phyloP scores from a whole-genome alignment of 1,140 invertebrate species.

The Chironomus striatipennis region DNA sequence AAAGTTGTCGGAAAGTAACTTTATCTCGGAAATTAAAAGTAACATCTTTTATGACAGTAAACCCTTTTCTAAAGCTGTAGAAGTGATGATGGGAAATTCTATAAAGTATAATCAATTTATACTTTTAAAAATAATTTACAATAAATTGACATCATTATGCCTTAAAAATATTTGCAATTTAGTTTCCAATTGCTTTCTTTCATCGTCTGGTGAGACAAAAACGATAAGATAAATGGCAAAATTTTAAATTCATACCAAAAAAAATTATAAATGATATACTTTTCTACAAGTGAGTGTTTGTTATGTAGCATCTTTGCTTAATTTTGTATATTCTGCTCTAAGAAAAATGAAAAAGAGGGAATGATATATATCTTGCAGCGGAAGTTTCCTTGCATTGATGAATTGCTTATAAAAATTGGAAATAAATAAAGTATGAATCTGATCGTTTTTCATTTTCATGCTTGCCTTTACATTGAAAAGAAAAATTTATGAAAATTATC shows the following conservation, averaged over 20 bases:
- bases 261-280: too few species aligned
- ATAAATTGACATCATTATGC: too few species aligned
- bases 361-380: constrained; percentile 19
- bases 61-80: background rate
- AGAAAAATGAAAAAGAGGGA: background rate
- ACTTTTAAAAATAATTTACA: too few species aligned
- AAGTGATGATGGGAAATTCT: too few species aligned
- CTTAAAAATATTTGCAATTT: too few species aligned
- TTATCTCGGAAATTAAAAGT: constrained; percentile 23
- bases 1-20: constrained; percentile 6
- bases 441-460: constrained; percentile 23
- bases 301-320: background rate
- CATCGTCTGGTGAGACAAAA: too few species aligned
- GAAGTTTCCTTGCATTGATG: constrained; percentile 17
- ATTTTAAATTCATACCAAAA: too few species aligned
- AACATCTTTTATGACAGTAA: background rate
- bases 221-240: too few species aligned
- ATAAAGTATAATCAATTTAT: too few species aligned
- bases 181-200: too few species aligned
- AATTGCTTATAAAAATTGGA: constrained; percentile 20
- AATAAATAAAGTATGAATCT: constrained; percentile 19
- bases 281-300: too few species aligned
- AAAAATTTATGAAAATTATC: constrained; percentile 22
- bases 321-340: background rate
- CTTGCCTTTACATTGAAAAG: background rate